Conservation (phyloP, 2,113 vertebrate genomes). For the Pogonocichla stellata region DNA sequence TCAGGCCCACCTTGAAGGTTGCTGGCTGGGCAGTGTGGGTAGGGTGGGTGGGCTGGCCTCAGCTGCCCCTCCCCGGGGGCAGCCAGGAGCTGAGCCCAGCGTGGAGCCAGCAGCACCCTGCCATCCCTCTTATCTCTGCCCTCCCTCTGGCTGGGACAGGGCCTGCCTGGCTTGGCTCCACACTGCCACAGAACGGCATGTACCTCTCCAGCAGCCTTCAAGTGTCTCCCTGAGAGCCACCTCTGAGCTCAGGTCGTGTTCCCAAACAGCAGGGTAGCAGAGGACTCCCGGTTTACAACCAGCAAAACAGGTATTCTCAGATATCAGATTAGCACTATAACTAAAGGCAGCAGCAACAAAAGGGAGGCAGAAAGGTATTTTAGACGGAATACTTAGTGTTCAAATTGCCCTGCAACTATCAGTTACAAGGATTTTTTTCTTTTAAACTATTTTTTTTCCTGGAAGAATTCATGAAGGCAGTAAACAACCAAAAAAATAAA, state of each 20-base stretch:
- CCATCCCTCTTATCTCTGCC: neutral
- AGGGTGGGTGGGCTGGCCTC: neutral
- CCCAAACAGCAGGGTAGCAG: neutral
- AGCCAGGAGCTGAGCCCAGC: rapidly evolving
- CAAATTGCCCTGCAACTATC: neutral
- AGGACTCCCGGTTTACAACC: neutral
- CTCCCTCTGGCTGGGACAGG: neutral
- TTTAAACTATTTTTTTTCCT: neutral
- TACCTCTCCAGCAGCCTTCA: neutral
- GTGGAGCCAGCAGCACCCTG: rapidly evolving
- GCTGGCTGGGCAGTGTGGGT: rapidly evolving
- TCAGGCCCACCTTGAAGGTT: neutral
- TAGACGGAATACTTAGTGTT: neutral
- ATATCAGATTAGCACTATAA: neutral
- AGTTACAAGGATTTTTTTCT: neutral
- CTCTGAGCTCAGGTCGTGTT: neutral
- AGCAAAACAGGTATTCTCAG: conserved; percentile 1
- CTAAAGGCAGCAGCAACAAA: neutral
- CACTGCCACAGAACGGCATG: neutral
- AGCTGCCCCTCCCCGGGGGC: rapidly evolving
- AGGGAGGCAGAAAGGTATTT: neutral
- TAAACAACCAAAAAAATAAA: neutral
- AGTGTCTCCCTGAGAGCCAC: neutral
- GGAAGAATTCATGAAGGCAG: neutral
- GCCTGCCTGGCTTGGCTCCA: neutral